Base-by-base conservation (phyloP, 2,113 vertebrate species). In the Meles meles region DNA sequence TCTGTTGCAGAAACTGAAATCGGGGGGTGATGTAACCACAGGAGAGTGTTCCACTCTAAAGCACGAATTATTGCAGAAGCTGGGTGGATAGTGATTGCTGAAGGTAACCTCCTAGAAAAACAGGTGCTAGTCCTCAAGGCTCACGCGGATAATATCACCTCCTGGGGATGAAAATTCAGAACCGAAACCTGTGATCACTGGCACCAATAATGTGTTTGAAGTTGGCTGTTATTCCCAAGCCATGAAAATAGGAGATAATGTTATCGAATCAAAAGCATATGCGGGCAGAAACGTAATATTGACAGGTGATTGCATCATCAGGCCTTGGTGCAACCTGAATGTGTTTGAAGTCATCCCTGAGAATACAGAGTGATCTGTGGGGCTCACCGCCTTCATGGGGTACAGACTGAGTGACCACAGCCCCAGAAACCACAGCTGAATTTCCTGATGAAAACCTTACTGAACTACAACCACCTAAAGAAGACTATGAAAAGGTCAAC, bases 401-500 rank as follows among this genome's bases (percentile, higher is more conserved):
- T 99, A 57, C 99, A 99, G 98, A 99, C 99, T 0, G 99, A 99
- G 97, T 99, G 99, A 55, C 99, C 99, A 0, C 99, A 99, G 99
- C 99, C 99, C 29, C 99, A 99, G 98, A 99, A 99, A 0, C 99
- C 99, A 59, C 99, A 99, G 98, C 98, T 99, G 13, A 99, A 99
- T 98, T 99, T 99, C 98, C 98, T 99, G 85, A 99, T 99, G 99
- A 99, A 99, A 99, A 99, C 99, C 98, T 98, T 99, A 97, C 99
- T 99, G 1, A 99, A 99, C 97, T 99, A 99, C 97, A 99, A 99
- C 88, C 99, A 99, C 92, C 98, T 99, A 10, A 99, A 99, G 99
- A 99, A 99, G 98, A 99, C 99, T 0, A 98, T 97, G 67, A 99
- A 99, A 98, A 97, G 97, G 0, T 99, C 98, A n/a, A 98, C 98